Conservation (phyloP, 2,888 invertebrate genomes). For the Polyommatus icarus region DNA sequence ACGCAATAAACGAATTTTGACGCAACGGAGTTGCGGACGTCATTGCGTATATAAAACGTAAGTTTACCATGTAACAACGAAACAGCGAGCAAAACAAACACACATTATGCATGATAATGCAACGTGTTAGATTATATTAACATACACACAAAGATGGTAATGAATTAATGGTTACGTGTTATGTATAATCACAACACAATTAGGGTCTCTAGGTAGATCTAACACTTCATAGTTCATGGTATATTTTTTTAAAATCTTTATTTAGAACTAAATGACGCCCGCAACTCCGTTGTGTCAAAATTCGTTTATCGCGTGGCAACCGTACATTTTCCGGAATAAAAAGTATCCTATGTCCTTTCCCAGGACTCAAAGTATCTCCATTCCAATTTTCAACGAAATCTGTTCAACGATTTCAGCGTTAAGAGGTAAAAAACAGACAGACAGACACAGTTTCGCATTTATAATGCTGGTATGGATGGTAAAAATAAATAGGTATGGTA, state of each 20-base stretch:
- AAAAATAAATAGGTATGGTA: too few relatives aligned
- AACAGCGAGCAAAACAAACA: neutral
- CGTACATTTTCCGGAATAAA: neutral
- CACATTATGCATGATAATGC: conserved; percentile 1
- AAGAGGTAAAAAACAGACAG: neutral
- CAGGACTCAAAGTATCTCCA: too few relatives aligned
- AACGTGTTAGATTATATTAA: neutral
- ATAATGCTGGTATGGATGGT: neutral
- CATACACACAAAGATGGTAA: conserved; percentile 17
- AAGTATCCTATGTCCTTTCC: neutral
- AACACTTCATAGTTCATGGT: neutral
- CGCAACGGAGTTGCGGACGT: too few relatives aligned
- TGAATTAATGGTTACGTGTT: neutral
- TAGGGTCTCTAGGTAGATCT: neutral
- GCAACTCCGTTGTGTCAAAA: neutral
- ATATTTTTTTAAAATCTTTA: too few relatives aligned
- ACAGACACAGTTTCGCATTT: neutral
- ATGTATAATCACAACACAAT: neutral
- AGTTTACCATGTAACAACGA: neutral
- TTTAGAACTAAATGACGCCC: too few relatives aligned
- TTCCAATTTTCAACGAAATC: neutral
- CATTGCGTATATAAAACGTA: neutral
- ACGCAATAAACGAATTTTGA: too few relatives aligned
- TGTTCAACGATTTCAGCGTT: neutral
- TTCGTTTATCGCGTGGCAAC: neutral